Conservation (phyloP, 2,113 vertebrate genomes). For the Butorides virescens region DNA sequence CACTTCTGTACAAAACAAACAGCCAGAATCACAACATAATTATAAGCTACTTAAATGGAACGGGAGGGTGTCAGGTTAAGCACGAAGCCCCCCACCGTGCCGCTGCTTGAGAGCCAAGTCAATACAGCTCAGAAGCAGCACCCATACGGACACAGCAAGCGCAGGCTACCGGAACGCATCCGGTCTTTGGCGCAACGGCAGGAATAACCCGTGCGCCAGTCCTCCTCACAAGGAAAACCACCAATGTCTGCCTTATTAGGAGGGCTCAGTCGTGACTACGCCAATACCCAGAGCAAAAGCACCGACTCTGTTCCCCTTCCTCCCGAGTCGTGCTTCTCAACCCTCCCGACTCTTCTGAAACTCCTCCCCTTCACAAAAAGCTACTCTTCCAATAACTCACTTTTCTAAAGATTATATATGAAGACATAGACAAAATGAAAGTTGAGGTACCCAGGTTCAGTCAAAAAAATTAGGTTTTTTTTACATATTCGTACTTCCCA, state of each 20-base stretch:
- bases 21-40: not conserved
- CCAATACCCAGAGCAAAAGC: not conserved
- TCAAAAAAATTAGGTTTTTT: not conserved
- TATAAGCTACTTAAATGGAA: not conserved
- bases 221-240: not conserved
- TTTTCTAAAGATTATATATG: fast-evolving
- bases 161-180: too few species aligned
- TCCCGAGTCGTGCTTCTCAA: fast-evolving
- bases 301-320: fast-evolving
- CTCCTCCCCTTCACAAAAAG: not conserved
- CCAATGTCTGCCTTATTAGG: fast-evolving
- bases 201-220: not conserved
- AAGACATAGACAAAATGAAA: not conserved
- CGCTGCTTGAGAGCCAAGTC: too few species aligned
- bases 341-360: not conserved
- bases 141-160: fast-evolving
- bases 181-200: not conserved
- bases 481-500: not conserved
- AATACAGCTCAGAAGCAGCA: fast-evolving
- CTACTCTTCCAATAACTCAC: not conserved
- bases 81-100: fast-evolving
- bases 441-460: not conserved
- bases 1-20: not conserved
- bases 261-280: fast-evolving
- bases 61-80: not conserved